A percentile compares a stretch with the other conserved stretches of the same genome.
Evolutionary conservation across 2,113 vertebrate genomes (phyloP).

Genomic region (Marmota monax): DNA sequence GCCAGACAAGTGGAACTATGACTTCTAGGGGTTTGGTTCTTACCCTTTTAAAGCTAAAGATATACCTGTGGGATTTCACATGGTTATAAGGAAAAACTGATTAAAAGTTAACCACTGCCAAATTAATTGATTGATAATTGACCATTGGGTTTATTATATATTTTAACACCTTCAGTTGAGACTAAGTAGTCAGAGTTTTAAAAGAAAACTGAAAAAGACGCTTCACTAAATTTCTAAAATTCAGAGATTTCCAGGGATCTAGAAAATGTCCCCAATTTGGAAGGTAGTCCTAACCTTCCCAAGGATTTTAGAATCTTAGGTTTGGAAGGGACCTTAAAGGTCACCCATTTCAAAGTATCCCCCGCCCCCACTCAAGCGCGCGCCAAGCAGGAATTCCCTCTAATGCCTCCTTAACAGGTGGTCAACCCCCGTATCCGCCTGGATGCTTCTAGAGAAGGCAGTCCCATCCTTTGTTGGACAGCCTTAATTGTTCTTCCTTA

Average conservation of each 20-base stretch:
- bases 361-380: too few species aligned
- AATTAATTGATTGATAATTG: not conserved
- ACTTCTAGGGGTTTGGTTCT: slow-evolving; percentile 33
- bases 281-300: not conserved
- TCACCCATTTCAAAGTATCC: slow-evolving; percentile 44
- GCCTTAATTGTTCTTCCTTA: slow-evolving; percentile 42
- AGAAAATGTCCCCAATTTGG: not conserved
- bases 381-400: not conserved
- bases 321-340: slow-evolving; percentile 54
- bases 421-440: slow-evolving; percentile 51
- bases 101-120: slow-evolving; percentile 24
- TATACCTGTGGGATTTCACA: not conserved
- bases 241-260: not conserved
- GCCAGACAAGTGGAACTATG: not conserved
- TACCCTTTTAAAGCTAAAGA: slow-evolving; percentile 33
- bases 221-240: not conserved
- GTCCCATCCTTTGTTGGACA: slow-evolving; percentile 34
- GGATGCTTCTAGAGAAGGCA: slow-evolving; percentile 51
- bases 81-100: slow-evolving; percentile 23
- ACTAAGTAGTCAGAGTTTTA: slow-evolving; percentile 19
- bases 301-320: slow-evolving; percentile 60
- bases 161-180: not conserved
- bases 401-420: slow-evolving; percentile 72
- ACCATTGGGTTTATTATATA: not conserved
- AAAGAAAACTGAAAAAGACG: not conserved